phyloP scores from a whole-genome alignment of 2,888 invertebrate genomes.

The Rhingia campestris region DNA sequence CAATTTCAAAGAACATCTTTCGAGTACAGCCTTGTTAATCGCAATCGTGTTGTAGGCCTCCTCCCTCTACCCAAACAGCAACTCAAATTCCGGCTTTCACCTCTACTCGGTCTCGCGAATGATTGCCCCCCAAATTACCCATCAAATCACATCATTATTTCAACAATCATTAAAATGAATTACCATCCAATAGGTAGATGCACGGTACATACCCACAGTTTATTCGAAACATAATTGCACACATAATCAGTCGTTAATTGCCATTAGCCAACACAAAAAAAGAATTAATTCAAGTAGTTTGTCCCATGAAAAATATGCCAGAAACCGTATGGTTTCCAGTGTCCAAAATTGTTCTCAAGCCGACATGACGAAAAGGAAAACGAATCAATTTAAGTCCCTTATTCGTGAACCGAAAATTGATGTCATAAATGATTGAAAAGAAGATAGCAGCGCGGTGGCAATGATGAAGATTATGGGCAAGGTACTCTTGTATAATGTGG shows the following conservation, averaged over 20 bases:
- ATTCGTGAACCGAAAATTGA: constrained; percentile 56
- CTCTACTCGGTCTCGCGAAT: too few relatives aligned
- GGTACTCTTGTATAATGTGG: constrained; percentile 17
- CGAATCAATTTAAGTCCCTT: constrained; percentile 40
- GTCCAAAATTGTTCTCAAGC: not conserved
- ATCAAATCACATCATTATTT: constrained; percentile 12
- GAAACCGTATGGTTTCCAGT: not conserved
- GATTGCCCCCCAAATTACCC: not conserved
- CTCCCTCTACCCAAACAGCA: too few relatives aligned
- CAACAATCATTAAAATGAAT: constrained; percentile 6
- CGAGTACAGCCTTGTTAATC: too few relatives aligned
- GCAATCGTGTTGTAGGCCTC: too few relatives aligned
- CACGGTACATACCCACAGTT: not conserved
- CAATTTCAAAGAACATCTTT: too few relatives aligned
- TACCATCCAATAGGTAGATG: not conserved
- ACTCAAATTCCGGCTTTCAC: too few relatives aligned
- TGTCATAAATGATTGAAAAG: constrained; percentile 70
- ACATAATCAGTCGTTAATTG: constrained; percentile 39
- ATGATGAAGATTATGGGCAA: constrained; percentile 60
- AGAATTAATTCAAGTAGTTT: not conserved
- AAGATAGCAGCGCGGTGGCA: constrained; percentile 47
- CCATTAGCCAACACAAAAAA: constrained; percentile 21
- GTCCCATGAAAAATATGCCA: not conserved
- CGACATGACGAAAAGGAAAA: constrained; percentile 1
- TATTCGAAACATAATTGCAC: constrained; percentile 36